Evolutionary conservation across 2,797 vertebrate species (phyloP).

Genomic region (Rhabdomys pumilio): DNA sequence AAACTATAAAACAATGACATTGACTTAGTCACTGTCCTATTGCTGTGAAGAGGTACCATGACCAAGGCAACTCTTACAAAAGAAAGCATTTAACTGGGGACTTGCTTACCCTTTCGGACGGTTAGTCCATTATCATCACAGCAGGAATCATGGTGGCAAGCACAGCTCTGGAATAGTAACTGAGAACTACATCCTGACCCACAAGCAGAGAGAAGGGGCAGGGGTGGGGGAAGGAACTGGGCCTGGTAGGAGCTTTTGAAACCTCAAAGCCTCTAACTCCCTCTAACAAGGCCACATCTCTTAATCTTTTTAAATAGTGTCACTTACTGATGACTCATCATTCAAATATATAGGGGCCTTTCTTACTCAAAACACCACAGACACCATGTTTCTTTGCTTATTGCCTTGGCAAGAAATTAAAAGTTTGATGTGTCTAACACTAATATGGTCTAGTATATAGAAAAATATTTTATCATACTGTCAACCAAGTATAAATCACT

Average conservation of each 20-base stretch:
- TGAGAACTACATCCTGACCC: not conserved
- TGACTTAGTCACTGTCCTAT: not conserved
- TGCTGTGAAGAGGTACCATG: not conserved
- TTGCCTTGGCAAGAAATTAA: not conserved
- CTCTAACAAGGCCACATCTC: not conserved
- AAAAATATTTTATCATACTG: constrained; percentile 29
- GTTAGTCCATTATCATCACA: not conserved
- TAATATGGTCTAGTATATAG: not conserved
- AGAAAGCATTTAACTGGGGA: not conserved
- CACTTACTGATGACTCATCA: not conserved
- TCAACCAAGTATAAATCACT: constrained; percentile 8
- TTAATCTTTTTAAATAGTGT: not conserved
- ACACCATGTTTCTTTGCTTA: not conserved
- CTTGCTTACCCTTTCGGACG: not conserved
- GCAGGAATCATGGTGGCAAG: not conserved
- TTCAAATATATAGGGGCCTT: not conserved
- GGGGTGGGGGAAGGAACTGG: not conserved
- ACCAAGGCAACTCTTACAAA: not conserved
- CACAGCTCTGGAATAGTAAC: not conserved
- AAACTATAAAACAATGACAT: not conserved
- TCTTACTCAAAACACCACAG: not conserved
- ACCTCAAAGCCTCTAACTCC: not conserved
- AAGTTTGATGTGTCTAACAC: not conserved
- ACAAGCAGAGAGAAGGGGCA: not conserved
- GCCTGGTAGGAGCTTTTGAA: not conserved